Evolutionary conservation across 2,113 vertebrate species (phyloP).

Genomic region (Halichoeres trimaculatus): DNA sequence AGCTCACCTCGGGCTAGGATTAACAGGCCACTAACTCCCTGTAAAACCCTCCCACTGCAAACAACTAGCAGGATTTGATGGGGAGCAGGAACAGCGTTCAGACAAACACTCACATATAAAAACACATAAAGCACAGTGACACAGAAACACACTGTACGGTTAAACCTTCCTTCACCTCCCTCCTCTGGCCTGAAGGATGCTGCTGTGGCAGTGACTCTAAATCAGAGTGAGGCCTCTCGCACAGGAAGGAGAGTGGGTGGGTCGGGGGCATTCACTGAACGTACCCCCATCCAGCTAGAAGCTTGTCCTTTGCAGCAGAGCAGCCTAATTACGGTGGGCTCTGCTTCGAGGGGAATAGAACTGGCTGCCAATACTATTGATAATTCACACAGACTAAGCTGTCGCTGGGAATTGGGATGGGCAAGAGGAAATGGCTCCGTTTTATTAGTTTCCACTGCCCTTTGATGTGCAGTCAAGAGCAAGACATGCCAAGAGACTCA

Average conservation of each 20-base stretch:
- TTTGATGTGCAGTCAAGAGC: constrained; percentile 77
- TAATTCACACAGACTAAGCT: constrained; percentile 81
- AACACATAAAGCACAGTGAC: constrained; percentile 19
- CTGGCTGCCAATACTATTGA: constrained; percentile 80
- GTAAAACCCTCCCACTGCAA: constrained; percentile 58
- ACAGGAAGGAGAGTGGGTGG: constrained; percentile 20
- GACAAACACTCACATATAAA: constrained; percentile 16
- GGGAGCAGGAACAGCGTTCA: constrained; percentile 10
- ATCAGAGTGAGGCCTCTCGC: constrained; percentile 41
- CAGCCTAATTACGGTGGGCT: constrained; percentile 77
- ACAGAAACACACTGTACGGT: background rate
- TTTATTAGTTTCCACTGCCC: constrained; percentile 73
- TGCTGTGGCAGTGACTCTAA: constrained; percentile 27
- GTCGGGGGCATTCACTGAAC: constrained; percentile 38
- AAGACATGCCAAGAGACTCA: constrained; percentile 63
- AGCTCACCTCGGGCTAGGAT: constrained; percentile 76
- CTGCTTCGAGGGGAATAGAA: constrained; percentile 67
- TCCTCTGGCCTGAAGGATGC: constrained; percentile 8
- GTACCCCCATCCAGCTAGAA: constrained; percentile 50
- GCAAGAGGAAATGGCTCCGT: constrained; percentile 71
- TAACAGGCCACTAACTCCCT: constrained; percentile 73
- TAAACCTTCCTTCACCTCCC: constrained; percentile 24
- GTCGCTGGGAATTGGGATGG: constrained; percentile 73
- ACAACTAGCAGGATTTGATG: constrained; percentile 48
- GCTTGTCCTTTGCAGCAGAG: constrained; percentile 63